A percentile compares a stretch with the other conserved stretches of the same genome.
Conservation (phyloP, 2,113 vertebrate species). For the Steatornis caripensis region DNA sequence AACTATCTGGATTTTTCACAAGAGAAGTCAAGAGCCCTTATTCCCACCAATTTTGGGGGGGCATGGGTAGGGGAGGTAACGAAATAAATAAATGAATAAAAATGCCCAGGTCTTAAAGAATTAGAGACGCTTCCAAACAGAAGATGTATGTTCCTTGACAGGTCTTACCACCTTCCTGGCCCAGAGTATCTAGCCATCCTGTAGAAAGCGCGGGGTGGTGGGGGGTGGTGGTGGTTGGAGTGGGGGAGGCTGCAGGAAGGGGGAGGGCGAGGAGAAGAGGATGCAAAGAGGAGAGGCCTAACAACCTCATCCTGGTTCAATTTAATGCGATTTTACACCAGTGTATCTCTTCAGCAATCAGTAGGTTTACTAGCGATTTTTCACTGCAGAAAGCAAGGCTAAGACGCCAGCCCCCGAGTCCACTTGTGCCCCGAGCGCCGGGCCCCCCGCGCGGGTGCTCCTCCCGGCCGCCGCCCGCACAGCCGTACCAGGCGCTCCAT, state of each 20-base stretch:
- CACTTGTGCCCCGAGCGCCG: too few species aligned
- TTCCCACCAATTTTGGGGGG: too few species aligned
- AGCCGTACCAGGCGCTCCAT: slow-evolving; percentile 5
- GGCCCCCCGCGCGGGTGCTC: not conserved
- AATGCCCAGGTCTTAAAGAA: too few species aligned
- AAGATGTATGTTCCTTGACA: accelerated
- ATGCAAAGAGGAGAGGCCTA: accelerated
- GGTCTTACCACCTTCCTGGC: not conserved
- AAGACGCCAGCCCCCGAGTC: not conserved
- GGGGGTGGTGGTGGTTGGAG: too few species aligned
- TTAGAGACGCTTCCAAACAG: too few species aligned
- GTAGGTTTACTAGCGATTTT: too few species aligned
- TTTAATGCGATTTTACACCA: not conserved
- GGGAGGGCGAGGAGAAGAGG: too few species aligned
- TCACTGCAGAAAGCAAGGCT: not conserved
- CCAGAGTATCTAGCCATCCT: too few species aligned
- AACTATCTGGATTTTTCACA: not conserved
- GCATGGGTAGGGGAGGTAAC: not conserved
- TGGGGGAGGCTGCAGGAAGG: too few species aligned
- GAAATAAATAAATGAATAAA: not conserved
- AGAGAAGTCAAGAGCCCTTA: not conserved
- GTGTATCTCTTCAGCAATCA: not conserved
- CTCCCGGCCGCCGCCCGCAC: not conserved
- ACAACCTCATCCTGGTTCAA: accelerated
- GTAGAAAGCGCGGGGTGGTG: accelerated